phyloP scores from a whole-genome alignment of 2,113 vertebrate species.

The Panurus biarmicus region DNA sequence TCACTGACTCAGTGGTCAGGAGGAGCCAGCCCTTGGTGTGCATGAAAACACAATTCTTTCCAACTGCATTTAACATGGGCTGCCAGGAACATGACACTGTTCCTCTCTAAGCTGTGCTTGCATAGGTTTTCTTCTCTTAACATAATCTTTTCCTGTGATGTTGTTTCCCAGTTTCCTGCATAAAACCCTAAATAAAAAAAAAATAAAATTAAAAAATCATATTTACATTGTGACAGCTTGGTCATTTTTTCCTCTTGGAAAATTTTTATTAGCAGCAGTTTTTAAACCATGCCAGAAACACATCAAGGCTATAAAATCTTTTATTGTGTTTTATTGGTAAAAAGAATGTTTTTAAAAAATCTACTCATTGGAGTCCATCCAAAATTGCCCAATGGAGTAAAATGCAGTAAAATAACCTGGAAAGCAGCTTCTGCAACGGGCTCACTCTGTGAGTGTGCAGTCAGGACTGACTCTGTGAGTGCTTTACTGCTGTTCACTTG shows the following conservation, averaged over 20 bases:
- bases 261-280: constrained; percentile 34
- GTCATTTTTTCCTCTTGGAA: constrained; percentile 29
- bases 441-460: background rate
- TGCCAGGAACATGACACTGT: background rate
- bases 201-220: background rate
- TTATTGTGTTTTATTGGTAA: constrained; percentile 37
- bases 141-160: background rate
- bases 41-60: background rate
- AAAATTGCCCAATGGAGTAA: background rate
- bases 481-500: background rate
- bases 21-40: background rate
- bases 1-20: background rate
- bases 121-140: background rate
- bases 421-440: background rate
- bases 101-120: background rate
- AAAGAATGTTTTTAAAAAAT: background rate
- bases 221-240: constrained; percentile 4
- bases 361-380: background rate
- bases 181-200: background rate
- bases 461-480: background rate
- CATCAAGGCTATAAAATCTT: constrained; percentile 34
- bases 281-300: constrained; percentile 27
- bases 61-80: background rate
- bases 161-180: background rate
- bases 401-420: constrained; percentile 28